Evolutionary conservation across 1,140 invertebrate species (phyloP).

Genomic region (Leptinotarsa defecta): DNA sequence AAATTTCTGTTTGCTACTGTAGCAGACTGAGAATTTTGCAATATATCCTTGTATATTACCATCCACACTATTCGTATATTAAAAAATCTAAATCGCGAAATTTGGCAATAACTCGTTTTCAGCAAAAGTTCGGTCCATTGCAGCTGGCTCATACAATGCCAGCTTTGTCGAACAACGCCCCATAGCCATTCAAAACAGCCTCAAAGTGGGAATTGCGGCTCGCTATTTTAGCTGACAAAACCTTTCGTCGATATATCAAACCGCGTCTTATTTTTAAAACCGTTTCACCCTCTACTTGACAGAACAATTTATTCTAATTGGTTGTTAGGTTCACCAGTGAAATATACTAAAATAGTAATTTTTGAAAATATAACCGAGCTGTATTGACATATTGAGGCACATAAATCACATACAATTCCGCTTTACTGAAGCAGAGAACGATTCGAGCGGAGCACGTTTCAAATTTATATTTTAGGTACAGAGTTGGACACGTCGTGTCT

Average conservation of each 20-base stretch:
- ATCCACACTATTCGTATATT: no score
- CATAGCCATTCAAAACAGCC: constrained; percentile 46
- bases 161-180: constrained; percentile 44
- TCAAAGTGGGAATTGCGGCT: constrained; percentile 46
- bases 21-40: no score
- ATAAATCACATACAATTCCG: constrained; percentile 6
- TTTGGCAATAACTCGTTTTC: constrained; percentile 40
- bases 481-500: not conserved
- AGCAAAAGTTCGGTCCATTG: constrained; percentile 37
- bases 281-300: constrained; percentile 40
- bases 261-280: constrained; percentile 49
- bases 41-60: no score
- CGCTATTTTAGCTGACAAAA: constrained; percentile 51
- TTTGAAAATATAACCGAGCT: constrained; percentile 14
- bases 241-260: constrained; percentile 49
- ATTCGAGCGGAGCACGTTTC: not conserved
- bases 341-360: constrained; percentile 23
- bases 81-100: constrained; percentile 20
- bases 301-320: constrained; percentile 50
- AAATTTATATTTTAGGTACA: constrained; percentile 7
- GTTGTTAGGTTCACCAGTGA: constrained; percentile 32
- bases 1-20: no score
- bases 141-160: constrained; percentile 45
- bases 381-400: constrained; percentile 3
- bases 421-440: constrained; percentile 3